A percentile compares a stretch with the other conserved stretches of the same genome.
Evolutionary conservation across 2,113 vertebrate genomes (phyloP).

Genomic region (Gambusia holbrooki): DNA sequence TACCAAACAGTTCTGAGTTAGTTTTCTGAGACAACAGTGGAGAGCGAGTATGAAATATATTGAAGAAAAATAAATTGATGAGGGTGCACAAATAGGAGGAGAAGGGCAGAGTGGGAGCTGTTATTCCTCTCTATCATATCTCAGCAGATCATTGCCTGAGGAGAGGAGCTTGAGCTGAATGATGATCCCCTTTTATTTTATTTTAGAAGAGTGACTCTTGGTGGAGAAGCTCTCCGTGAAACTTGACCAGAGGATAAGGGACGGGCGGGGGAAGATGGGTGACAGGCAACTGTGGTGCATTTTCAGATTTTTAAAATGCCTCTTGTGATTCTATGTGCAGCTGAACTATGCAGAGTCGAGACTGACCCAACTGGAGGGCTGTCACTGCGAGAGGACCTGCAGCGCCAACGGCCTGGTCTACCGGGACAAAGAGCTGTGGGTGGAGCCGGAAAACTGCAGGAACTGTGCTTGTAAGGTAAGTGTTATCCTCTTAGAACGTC

Average conservation of each 20-base stretch:
- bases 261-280: not conserved
- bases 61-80: constrained; percentile 26
- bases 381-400: constrained; percentile 96
- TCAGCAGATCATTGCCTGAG: constrained; percentile 49
- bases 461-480: constrained; percentile 94
- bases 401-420: constrained; percentile 87
- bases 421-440: constrained; percentile 92
- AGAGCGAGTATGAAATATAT: constrained; percentile 28
- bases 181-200: constrained; percentile 31
- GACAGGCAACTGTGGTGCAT: not conserved
- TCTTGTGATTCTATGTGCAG: constrained; percentile 69
- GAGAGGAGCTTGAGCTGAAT: constrained; percentile 60
- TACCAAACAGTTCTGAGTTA: constrained; percentile 11
- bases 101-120: constrained; percentile 16
- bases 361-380: constrained; percentile 93
- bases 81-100: constrained; percentile 18
- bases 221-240: constrained; percentile 34
- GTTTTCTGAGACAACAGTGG: not conserved
- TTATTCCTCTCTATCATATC: constrained; percentile 34
- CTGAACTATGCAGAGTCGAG: constrained; percentile 95
- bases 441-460: constrained; percentile 92
- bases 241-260: constrained; percentile 7
- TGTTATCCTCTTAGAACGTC: not conserved
- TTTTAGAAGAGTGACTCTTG: constrained; percentile 44
- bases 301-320: constrained; percentile 16